Evolutionary conservation across 2,888 invertebrate species (phyloP).

Genomic region (Molorchus minor): DNA sequence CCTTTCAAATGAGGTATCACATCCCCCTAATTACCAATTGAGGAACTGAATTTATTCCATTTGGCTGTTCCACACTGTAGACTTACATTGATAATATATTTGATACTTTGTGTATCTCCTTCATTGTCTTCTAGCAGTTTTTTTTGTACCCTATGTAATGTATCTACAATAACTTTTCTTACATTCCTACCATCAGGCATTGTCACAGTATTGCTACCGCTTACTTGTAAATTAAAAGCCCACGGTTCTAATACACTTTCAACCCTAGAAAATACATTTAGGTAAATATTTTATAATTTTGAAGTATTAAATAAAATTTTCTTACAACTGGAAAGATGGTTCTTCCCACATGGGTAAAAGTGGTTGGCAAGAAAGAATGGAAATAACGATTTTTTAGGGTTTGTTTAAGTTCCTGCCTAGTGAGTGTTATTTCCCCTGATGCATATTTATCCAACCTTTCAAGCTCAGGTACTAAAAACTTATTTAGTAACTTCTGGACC

Average conservation of each 20-base stretch:
- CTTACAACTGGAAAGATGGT: conserved; percentile 67
- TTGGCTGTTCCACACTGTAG: too few relatives aligned
- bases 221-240: conserved; percentile 64
- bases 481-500: conserved; percentile 71
- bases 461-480: conserved; percentile 74
- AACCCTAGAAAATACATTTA: conserved; percentile 62
- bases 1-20: too few relatives aligned
- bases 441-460: conserved; percentile 68
- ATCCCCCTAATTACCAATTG: too few relatives aligned
- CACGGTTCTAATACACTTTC: conserved; percentile 68
- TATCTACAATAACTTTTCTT: conserved; percentile 69
- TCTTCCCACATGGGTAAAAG: conserved; percentile 79
- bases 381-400: conserved; percentile 74
- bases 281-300: conserved; percentile 7
- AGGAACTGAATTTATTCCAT: too few relatives aligned
- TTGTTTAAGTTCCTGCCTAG: conserved; percentile 74
- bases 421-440: conserved; percentile 64
- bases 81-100: conserved; percentile 59
- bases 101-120: conserved; percentile 82
- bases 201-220: conserved; percentile 55
- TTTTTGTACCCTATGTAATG: conserved; percentile 71
- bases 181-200: conserved; percentile 78
- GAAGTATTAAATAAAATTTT: conserved; percentile 39
- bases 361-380: conserved; percentile 72
- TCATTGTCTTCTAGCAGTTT: conserved; percentile 73